A percentile compares a stretch with the other conserved stretches of the same genome.
Evolutionary conservation across 2,113 vertebrate genomes (phyloP).

Genomic region (Dascyllus trimaculatus): DNA sequence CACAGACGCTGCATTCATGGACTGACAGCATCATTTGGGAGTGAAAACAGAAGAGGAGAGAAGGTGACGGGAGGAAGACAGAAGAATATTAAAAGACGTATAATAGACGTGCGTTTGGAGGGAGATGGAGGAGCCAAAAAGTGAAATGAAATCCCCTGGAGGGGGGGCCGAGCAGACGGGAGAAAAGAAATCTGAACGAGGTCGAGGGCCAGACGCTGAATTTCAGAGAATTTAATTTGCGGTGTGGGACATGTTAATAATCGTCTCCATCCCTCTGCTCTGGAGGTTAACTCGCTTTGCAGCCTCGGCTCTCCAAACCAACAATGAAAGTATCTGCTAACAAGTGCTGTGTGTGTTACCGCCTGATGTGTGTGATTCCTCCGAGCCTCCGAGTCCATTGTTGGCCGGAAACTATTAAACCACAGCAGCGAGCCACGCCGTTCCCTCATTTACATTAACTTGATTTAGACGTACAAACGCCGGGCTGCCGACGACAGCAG

Average conservation of each 20-base stretch:
- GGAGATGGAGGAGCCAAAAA: conserved; percentile 30
- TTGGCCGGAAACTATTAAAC: too few species aligned
- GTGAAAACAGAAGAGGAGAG: conserved; percentile 29
- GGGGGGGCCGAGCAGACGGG: background rate
- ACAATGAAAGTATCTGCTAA: background rate
- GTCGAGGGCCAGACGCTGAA: conserved; percentile 16
- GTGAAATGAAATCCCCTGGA: conserved; percentile 6
- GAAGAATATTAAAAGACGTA: conserved; percentile 19
- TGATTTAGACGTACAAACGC: too few species aligned
- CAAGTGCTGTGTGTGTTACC: background rate
- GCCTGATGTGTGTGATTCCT: too few species aligned
- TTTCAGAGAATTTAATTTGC: conserved; percentile 52
- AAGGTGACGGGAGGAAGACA: conserved; percentile 26
- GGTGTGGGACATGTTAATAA: conserved; percentile 36
- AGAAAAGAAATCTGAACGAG: conserved; percentile 3
- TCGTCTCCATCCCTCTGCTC: conserved; percentile 11
- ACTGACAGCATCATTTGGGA: conserved; percentile 47
- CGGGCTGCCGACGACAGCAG: too few species aligned
- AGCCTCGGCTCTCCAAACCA: conserved; percentile 15
- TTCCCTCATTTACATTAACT: too few species aligned
- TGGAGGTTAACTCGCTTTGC: conserved; percentile 28
- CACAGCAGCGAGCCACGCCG: too few species aligned
- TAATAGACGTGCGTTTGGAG: conserved; percentile 6
- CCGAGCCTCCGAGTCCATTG: too few species aligned
- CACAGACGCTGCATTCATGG: conserved; percentile 22